phyloP scores from a whole-genome alignment of 2,888 invertebrate genomes.

The Villa cingulata region DNA sequence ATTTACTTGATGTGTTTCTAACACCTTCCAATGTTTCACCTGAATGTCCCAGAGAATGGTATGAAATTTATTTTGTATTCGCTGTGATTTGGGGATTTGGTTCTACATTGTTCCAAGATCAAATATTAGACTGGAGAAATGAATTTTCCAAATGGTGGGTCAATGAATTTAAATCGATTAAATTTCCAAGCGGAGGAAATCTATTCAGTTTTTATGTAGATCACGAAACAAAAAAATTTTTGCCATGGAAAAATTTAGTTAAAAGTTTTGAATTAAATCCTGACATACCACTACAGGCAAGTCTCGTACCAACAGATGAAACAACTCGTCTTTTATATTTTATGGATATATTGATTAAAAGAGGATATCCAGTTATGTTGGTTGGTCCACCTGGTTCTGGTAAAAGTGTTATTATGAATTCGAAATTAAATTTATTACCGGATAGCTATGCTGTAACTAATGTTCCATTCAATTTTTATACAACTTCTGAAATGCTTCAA shows the following conservation, averaged over 20 bases:
- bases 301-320: conserved; percentile 75
- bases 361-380: conserved; percentile 75
- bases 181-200: conserved; percentile 70
- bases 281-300: conserved; percentile 67
- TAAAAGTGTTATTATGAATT: conserved; percentile 80
- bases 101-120: conserved; percentile 80
- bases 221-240: conserved; percentile 66
- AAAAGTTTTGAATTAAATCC: conserved; percentile 67
- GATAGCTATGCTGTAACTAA: conserved; percentile 72
- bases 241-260: conserved; percentile 77
- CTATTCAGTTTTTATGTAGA: conserved; percentile 87
- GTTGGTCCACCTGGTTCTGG: conserved; percentile 84
- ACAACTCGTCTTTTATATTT: conserved; percentile 79
- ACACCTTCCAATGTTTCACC: conserved; percentile 65
- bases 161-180: conserved; percentile 81
- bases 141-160: conserved; percentile 94
- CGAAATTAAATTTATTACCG: conserved; percentile 59
- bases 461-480: conserved; percentile 91
- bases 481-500: conserved; percentile 84
- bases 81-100: conserved; percentile 89
- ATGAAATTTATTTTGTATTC: conserved; percentile 84
- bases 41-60: conserved; percentile 87
- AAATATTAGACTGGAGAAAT: conserved; percentile 78
- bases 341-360: conserved; percentile 66
- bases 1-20: conserved; percentile 71